Base-by-base conservation (phyloP, 35 echinoderm and acorn worm species). In the Holothuria glaberrima region DNA sequence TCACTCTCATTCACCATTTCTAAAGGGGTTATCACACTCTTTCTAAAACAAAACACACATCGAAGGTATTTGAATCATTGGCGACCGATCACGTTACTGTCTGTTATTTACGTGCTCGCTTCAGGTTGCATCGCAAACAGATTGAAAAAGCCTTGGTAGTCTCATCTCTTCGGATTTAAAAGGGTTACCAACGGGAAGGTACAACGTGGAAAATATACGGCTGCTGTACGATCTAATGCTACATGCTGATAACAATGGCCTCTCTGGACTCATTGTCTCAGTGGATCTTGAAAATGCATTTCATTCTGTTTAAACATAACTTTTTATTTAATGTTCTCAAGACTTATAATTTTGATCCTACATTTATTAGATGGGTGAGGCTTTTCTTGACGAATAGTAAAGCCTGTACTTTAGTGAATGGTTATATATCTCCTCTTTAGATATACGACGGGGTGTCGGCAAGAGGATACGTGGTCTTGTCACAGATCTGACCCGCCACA, bases 341-440 rank as follows among this genome's bases (percentile, higher is more conserved):
- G 12, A 69, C 25, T 21, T 69, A 27, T 17, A 78, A 38, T 2
- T 78, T 78, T 78, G n/a, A 32, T 10, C 45, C 74, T 36, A 30
- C 38, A 25, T 78, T 36, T 22, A 78, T 78, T 44, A 46, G 12
- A 14, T 78, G 74, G 74, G 45, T 78, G 13, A 78, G 34, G 6
- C n/a, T 78, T 36, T 78, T 78, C 33, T 78, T 44, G 2, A 45
- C 32, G 6, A 78, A 78, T 25, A 78, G 74, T 41, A 21, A n/a
- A 4, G 21, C 30, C n/a, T 46, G 74, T 9, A 48, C 12, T 14
- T 35, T 41, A 48, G 33, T 13, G 0, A 78, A 78, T 78, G 45
- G 74, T 78, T 32, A 78, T 46, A 45, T 78, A 25, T 78, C 74
- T 46, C 33, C 27, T 16, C 26, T 41, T 30, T 75, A n/a, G 18